Evolutionary conservation across 2,797 vertebrate genomes (phyloP).

Genomic region (Pipistrellus pygmaeus): DNA sequence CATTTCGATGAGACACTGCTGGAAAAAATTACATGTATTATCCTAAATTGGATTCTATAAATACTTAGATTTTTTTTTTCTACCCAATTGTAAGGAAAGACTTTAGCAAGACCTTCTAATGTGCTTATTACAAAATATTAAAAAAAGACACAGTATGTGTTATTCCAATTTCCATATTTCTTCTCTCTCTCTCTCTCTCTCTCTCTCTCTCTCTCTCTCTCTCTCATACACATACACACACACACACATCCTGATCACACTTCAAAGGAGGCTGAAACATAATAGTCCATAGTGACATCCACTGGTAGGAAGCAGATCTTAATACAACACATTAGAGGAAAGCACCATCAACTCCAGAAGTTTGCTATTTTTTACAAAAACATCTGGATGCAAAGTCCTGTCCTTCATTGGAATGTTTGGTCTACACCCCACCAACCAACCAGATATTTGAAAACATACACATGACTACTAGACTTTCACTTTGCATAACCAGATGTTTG

Average conservation of each 20-base stretch:
- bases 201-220: neutral
- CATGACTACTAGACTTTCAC: constrained; percentile 62
- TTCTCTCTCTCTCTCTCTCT: neutral
- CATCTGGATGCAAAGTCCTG: constrained; percentile 59
- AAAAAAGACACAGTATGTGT: neutral
- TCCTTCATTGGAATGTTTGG: constrained; percentile 43
- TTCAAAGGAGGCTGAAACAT: constrained; percentile 70
- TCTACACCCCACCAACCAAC: constrained; percentile 62
- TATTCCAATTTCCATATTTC: constrained; percentile 53
- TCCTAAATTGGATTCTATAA: constrained; percentile 65
- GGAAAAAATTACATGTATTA: constrained; percentile 60
- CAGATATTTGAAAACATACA: constrained; percentile 68
- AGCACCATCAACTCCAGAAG: constrained; percentile 59
- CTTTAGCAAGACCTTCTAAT: constrained; percentile 55
- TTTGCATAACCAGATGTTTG: constrained; percentile 64
- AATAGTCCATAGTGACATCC: constrained; percentile 84
- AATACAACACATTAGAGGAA: constrained; percentile 58
- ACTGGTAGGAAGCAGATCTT: constrained; percentile 74
- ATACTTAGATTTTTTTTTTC: constrained; percentile 57
- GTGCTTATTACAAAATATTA: neutral
- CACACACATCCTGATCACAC: constrained; percentile 42
- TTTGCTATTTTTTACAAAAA: constrained; percentile 65
- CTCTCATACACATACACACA: neutral
- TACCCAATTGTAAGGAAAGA: constrained; percentile 47
- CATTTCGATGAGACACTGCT: constrained; percentile 67